Conservation (phyloP, 2,888 invertebrate genomes). For the Polymixis lichenea region DNA sequence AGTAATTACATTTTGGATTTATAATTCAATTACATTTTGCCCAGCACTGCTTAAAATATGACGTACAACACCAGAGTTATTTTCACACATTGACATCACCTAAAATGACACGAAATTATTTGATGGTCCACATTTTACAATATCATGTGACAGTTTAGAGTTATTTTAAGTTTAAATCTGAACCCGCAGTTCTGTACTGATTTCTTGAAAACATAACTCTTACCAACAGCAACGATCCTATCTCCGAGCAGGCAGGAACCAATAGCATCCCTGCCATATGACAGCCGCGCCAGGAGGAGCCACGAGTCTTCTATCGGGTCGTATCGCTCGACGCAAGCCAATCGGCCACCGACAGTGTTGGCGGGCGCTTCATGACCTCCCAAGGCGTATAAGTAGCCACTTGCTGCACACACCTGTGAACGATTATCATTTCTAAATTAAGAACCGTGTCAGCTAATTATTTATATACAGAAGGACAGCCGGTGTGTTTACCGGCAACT, state of each 20-base stretch:
- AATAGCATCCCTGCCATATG: constrained; percentile 96
- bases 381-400: constrained; percentile 97
- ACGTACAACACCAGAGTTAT: neutral
- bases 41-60: neutral
- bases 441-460: neutral
- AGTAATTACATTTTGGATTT: neutral
- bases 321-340: constrained; percentile 97
- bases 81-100: neutral
- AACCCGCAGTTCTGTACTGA: neutral
- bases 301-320: constrained; percentile 95
- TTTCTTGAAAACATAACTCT: constrained; percentile 81
- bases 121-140: neutral
- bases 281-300: constrained; percentile 96
- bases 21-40: neutral
- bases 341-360: constrained; percentile 92
- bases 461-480: neutral
- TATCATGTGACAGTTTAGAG: neutral
- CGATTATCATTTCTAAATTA: neutral
- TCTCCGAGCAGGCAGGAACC: constrained; percentile 97
- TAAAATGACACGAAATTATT: neutral
- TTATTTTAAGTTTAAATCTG: neutral
- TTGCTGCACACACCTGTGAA: constrained; percentile 93
- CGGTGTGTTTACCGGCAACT: neutral
- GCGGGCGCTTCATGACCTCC: constrained; percentile 98
- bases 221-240: constrained; percentile 94